A percentile compares a stretch with the other conserved stretches of the same genome.
These are phyloP conservation scores for Apamea crenata DNA, from an alignment of 2,888 invertebrate species.

Conservation along the genomic window DNA sequence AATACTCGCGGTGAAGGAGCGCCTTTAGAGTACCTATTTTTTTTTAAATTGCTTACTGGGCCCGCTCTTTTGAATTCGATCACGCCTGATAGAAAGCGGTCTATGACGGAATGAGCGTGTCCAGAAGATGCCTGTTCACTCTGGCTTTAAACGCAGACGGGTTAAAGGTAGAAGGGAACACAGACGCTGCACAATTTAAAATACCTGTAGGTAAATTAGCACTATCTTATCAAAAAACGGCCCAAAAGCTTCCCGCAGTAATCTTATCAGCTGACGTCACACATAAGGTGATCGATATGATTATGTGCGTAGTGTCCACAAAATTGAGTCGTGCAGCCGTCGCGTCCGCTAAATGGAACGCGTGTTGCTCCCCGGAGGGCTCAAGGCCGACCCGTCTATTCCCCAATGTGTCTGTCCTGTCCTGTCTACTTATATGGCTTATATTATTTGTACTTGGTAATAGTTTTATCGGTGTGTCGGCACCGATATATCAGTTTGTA, in stretches of 20 bases:
- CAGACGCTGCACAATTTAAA: constrained; percentile 4
- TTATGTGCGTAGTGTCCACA: constrained; percentile 58
- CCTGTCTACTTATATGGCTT: not conserved
- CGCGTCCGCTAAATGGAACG: constrained; percentile 66
- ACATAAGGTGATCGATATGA: constrained; percentile 62
- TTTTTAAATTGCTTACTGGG: not conserved
- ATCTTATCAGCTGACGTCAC: constrained; percentile 67
- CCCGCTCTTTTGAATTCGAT: not conserved
- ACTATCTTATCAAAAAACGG: constrained; percentile 36
- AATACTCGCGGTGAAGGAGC: no score
- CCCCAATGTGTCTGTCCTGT: constrained; percentile 58
- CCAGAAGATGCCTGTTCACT: not conserved
- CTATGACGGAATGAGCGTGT: not conserved
- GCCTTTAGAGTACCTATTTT: no score
- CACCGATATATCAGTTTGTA: constrained; percentile 23
- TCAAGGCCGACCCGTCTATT: constrained; percentile 69
- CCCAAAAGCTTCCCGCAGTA: constrained; percentile 49
- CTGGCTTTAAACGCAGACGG: not conserved
- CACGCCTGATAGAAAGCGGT: not conserved
- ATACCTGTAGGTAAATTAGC: constrained; percentile 33
- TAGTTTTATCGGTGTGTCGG: constrained; percentile 36
- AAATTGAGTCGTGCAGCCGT: constrained; percentile 64
- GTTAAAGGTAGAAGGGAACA: not conserved
- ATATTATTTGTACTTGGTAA: constrained; percentile 24
- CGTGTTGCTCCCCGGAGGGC: constrained; percentile 68